Conservation (phyloP, 1,140 invertebrate genomes). For the Chrysoperla carnea region DNA sequence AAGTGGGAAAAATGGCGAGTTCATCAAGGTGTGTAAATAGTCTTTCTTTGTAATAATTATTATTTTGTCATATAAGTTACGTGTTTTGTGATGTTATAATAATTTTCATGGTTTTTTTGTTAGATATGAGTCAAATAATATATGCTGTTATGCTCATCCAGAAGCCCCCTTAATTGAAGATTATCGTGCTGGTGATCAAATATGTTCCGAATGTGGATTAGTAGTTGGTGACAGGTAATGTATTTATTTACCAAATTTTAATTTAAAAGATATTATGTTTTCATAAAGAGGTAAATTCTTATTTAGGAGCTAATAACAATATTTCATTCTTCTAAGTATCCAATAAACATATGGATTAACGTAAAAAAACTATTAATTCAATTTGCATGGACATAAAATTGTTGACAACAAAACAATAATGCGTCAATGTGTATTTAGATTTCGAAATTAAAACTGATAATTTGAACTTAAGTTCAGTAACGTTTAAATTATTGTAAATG, state of each 20-base stretch:
- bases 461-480: too few relatives aligned
- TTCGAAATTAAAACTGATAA: too few relatives aligned
- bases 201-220: constrained; percentile 96
- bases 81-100: not conserved
- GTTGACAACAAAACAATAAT: too few relatives aligned
- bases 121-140: constrained; percentile 52
- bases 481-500: too few relatives aligned
- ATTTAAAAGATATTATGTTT: not conserved
- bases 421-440: too few relatives aligned
- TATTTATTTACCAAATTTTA: constrained; percentile 4
- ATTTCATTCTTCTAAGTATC: too few relatives aligned
- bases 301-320: not conserved
- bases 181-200: constrained; percentile 96
- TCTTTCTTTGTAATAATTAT: not conserved
- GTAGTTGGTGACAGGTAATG: constrained; percentile 92
- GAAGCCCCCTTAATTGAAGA: constrained; percentile 93
- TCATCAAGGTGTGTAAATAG: constrained; percentile 3
- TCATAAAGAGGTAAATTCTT: not conserved
- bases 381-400: too few relatives aligned
- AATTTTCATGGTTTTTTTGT: constrained; percentile 17
- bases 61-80: not conserved
- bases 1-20: constrained; percentile 2
- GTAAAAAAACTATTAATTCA: too few relatives aligned
- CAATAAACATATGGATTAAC: too few relatives aligned
- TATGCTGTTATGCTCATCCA: constrained; percentile 87